A percentile compares a stretch with the other conserved stretches of the same genome.
Evolutionary conservation across 2,113 vertebrate species (phyloP).

Genomic region (Carassius auratus): DNA sequence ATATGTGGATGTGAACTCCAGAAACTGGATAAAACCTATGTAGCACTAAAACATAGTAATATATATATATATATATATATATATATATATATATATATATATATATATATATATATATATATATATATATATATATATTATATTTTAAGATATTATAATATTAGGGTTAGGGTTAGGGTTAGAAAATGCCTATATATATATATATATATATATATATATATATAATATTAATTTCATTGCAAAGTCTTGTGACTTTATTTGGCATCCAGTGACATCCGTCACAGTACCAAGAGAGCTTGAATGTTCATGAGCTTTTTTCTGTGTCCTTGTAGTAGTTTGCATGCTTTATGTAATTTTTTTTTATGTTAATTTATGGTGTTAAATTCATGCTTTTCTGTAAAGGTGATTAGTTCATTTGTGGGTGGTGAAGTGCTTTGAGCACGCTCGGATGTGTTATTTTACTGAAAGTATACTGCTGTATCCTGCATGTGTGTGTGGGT

Average conservation of each 20-base stretch:
- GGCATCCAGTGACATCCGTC: not conserved
- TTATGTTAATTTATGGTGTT: constrained; percentile 10
- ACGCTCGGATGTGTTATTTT: not conserved
- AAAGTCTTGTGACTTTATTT: not conserved
- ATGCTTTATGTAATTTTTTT: not conserved
- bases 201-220: not conserved
- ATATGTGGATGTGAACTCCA: not conserved
- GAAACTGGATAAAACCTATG: not conserved
- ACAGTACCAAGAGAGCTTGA: not conserved
- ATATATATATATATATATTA: too few relatives aligned
- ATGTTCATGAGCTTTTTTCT: not conserved
- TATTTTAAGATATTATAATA: too few relatives aligned
- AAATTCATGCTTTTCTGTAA: not conserved
- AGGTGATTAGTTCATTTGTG: not conserved
- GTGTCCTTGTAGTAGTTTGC: not conserved
- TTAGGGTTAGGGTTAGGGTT: too few relatives aligned
- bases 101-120: too few relatives aligned
- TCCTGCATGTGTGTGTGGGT: not conserved
- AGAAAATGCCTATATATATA: too few relatives aligned
- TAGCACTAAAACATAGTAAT: not conserved
- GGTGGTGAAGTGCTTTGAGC: constrained; percentile 21
- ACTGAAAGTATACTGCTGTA: not conserved
- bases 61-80: too few relatives aligned
- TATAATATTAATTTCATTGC: not conserved
- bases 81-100: not conserved